A percentile compares a stretch with the other conserved stretches of the same genome.
Evolutionary conservation across 2,888 invertebrate species (phyloP).

Genomic region (Tortrix viridana): DNA sequence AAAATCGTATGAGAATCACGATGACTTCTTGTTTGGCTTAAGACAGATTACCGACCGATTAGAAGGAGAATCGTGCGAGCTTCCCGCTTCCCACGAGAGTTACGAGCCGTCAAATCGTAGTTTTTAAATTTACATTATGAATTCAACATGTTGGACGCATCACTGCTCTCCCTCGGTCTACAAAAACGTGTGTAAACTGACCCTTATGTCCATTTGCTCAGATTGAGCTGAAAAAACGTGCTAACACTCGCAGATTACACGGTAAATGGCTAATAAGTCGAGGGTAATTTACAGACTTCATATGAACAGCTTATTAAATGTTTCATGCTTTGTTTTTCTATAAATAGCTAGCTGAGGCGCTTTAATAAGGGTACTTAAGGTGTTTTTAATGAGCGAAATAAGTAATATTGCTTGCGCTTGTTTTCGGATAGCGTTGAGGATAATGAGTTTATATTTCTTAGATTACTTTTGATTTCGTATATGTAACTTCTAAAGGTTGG

Average conservation of each 20-base stretch:
- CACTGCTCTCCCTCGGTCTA: constrained; percentile 65
- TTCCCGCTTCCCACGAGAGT: constrained; percentile 70
- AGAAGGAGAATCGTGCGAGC: constrained; percentile 58
- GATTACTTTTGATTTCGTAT: no score
- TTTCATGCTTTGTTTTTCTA: constrained; percentile 3
- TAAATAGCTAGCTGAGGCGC: neutral
- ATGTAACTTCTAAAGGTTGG: no score
- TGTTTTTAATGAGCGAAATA: neutral
- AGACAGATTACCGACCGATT: constrained; percentile 30
- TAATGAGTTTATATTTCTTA: no score
- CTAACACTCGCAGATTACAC: constrained; percentile 27
- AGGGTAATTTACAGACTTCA: constrained; percentile 23
- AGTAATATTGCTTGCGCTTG: no score
- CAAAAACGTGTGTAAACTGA: constrained; percentile 44
- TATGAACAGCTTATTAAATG: constrained; percentile 15
- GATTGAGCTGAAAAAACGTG: constrained; percentile 31
- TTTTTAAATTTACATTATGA: constrained; percentile 66
- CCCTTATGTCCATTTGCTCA: constrained; percentile 32
- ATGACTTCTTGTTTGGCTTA: constrained; percentile 28
- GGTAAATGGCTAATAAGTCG: constrained; percentile 16
- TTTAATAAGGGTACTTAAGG: neutral
- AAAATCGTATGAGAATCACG: constrained; percentile 1
- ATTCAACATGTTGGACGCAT: constrained; percentile 75
- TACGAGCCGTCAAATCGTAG: constrained; percentile 72
- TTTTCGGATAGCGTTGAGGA: no score